A percentile compares a stretch with the other conserved stretches of the same genome.
Evolutionary conservation across 2,888 invertebrate genomes (phyloP).

Genomic region (Calliopum simillimum): DNA sequence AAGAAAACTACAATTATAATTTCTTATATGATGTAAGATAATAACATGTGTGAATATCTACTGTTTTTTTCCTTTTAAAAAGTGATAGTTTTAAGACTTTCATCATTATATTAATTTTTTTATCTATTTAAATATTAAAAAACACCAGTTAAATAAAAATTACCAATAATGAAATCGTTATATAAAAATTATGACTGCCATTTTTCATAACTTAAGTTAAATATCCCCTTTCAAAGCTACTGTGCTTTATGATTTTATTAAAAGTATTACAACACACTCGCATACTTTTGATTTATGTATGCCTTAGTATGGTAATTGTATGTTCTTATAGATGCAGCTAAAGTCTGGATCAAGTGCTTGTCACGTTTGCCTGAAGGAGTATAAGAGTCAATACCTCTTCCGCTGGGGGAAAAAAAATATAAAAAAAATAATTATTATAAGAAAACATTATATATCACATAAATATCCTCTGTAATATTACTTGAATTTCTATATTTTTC

Average conservation of each 20-base stretch:
- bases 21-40: too few relatives aligned
- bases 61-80: too few relatives aligned
- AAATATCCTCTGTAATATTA: background rate
- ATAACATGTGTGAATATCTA: too few relatives aligned
- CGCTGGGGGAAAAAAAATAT: constrained; percentile 49
- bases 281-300: constrained; percentile 80
- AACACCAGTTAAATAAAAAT: too few relatives aligned
- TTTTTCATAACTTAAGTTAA: background rate
- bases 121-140: too few relatives aligned
- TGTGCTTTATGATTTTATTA: background rate
- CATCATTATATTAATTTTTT: too few relatives aligned
- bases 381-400: constrained; percentile 54
- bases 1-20: too few relatives aligned
- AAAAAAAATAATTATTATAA: background rate
- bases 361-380: constrained; percentile 65
- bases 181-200: too few relatives aligned
- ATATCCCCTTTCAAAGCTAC: constrained; percentile 11
- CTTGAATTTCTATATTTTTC: too few relatives aligned
- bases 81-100: too few relatives aligned
- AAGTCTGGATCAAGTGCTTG: constrained; percentile 72
- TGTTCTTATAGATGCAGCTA: constrained; percentile 76
- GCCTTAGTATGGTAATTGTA: constrained; percentile 81
- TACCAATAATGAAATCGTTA: too few relatives aligned
- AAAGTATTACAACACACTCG: constrained; percentile 65
- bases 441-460: background rate